Conservation (phyloP, 2,888 invertebrate genomes). For the Malthinus seriepunctatus region DNA sequence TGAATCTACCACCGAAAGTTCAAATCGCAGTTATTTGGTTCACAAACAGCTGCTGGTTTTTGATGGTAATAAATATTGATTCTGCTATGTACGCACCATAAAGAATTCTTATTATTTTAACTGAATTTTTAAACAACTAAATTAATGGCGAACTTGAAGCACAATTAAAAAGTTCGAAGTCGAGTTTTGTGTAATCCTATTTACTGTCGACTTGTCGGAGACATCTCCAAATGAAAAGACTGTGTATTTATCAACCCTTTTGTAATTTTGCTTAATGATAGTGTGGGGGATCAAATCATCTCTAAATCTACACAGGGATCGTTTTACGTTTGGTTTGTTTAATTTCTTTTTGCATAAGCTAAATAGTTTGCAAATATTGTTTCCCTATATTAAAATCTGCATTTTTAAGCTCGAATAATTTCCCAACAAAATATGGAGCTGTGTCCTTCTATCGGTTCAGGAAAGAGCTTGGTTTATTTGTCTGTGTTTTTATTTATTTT, state of each 20-base stretch:
- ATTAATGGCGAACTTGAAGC: not conserved
- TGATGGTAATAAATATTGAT: constrained; percentile 40
- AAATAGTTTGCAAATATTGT: no score
- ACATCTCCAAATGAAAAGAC: constrained; percentile 3
- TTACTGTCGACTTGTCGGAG: constrained; percentile 1
- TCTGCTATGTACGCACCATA: constrained; percentile 23
- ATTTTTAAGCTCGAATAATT: no score
- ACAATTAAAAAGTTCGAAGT: constrained; percentile 2
- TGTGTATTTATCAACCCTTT: constrained; percentile 6
- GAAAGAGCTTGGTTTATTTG: no score
- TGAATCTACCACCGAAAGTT: constrained; percentile 21
- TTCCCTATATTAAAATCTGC: no score
- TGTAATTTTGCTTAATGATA: not conserved
- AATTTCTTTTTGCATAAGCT: no score
- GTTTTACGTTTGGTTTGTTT: no score
- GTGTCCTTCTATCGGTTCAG: no score
- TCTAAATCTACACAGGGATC: no score
- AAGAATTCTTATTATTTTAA: not conserved
- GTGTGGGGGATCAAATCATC: not conserved
- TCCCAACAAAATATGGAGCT: no score
- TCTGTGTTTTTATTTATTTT: no score
- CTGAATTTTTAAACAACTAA: constrained; percentile 4
- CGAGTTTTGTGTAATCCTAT: constrained; percentile 7
- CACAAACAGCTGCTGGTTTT: constrained; percentile 38
- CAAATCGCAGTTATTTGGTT: constrained; percentile 39